These are phyloP conservation scores for Chesias legatella DNA, from an alignment of 2,888 invertebrate species.

Conservation along the genomic window DNA sequence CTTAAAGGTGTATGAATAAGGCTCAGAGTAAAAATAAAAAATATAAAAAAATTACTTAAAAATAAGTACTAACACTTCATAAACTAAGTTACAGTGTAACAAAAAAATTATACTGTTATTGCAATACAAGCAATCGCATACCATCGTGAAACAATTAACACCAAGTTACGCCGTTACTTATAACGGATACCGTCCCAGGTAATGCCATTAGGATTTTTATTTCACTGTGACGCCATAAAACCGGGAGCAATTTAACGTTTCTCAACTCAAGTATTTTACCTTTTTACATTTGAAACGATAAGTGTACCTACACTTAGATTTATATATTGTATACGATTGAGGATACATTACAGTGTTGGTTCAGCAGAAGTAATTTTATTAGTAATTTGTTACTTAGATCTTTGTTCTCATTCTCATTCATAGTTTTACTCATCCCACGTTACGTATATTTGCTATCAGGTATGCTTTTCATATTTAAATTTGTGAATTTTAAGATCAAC, in stretches of 20 bases:
- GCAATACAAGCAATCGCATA: constrained; percentile 40
- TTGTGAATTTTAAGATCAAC: too few relatives aligned
- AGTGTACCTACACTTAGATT: constrained; percentile 15
- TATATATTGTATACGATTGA: constrained; percentile 1
- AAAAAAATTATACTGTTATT: constrained; percentile 54
- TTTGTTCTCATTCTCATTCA: constrained; percentile 5
- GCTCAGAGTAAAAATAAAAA: too few relatives aligned
- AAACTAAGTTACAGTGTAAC: too few relatives aligned
- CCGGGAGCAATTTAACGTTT: constrained; percentile 27
- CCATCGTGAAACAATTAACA: constrained; percentile 49
- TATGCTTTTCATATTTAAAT: too few relatives aligned
- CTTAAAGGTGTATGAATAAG: too few relatives aligned
- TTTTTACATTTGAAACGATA: constrained; percentile 24
- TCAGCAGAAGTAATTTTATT: constrained; percentile 5
- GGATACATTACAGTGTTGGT: constrained; percentile 7
- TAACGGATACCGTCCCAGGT: constrained; percentile 28
- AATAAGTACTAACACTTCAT: too few relatives aligned
- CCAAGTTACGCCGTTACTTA: constrained; percentile 35
- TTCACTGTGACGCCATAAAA: constrained; percentile 27
- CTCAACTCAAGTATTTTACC: constrained; percentile 19
- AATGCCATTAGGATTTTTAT: constrained; percentile 30
- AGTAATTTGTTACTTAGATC: constrained; percentile 12
- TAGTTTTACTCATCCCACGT: constrained; percentile 6
- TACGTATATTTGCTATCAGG: too few relatives aligned
- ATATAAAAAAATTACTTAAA: too few relatives aligned